phyloP scores from a whole-genome alignment of 2,113 vertebrate genomes.

The Poecilia latipinna region DNA sequence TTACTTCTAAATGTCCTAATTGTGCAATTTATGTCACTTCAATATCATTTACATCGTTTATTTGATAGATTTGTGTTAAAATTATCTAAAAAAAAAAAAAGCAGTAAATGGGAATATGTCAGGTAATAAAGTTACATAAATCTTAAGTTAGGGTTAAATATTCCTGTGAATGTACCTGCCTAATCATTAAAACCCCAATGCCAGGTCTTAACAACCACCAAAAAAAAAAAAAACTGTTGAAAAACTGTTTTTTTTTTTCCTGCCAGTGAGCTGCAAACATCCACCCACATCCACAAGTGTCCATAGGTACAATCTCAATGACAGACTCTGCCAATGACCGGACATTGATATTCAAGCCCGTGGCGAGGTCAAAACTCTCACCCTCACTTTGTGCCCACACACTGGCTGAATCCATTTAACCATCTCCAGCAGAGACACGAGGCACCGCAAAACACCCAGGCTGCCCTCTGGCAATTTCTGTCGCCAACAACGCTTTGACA shows the following conservation, averaged over 20 bases:
- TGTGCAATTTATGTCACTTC: too few relatives aligned
- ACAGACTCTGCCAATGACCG: constrained; percentile 50
- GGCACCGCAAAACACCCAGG: not conserved
- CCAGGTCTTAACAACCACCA: constrained; percentile 14
- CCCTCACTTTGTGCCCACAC: not conserved
- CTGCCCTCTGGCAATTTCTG: constrained; percentile 41
- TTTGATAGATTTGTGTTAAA: too few relatives aligned
- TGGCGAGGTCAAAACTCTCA: constrained; percentile 54
- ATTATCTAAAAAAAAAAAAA: too few relatives aligned
- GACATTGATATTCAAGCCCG: constrained; percentile 58
- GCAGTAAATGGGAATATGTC: too few relatives aligned
- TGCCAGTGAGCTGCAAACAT: constrained; percentile 27
- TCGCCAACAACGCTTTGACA: constrained; percentile 12
- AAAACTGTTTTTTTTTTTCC: constrained; percentile 49
- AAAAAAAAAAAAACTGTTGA: not conserved
- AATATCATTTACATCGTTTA: too few relatives aligned
- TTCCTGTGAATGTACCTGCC: constrained; percentile 7
- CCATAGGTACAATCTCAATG: constrained; percentile 49
- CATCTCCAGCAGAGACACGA: constrained; percentile 2
- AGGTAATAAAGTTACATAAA: too few relatives aligned
- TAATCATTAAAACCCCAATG: constrained; percentile 46
- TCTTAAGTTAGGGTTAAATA: too few relatives aligned
- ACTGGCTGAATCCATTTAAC: not conserved
- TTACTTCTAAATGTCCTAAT: too few relatives aligned
- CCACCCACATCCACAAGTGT: not conserved